Base-by-base conservation (phyloP, 2,113 vertebrate species). In the Hippocampus barbouri region DNA sequence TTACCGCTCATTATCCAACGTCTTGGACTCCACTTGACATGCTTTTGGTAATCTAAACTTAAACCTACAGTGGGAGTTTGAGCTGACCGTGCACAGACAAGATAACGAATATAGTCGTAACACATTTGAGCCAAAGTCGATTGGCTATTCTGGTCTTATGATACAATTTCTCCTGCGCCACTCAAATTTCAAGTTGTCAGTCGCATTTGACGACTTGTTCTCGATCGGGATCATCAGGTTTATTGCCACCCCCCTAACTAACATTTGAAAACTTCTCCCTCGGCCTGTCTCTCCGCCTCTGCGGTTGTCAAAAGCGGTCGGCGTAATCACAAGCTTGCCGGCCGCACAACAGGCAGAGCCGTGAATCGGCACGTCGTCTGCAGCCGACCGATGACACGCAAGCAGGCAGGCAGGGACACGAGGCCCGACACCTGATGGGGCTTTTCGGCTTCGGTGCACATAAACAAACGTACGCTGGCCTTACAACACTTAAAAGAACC, bases 1-100 rank as follows among this genome's bases (percentile, higher is more conserved):
- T 66, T 70, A 76, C 85, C 69, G 66, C 69, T 75, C 57, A 87
- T 87, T 80, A 86, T 68, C 70, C 73, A 45, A 66, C 8, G 21
- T 60, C 71, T 78, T 76, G 66, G 70, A 75, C 38, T 62, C 2
- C 10, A 2, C 34, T 27, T 51, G 1, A 10, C 34, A 61, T 81
- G 61, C 74, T 73, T 77, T 70, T 40, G 64, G 54, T 57, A 74
- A 73, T 75, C 77, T 81, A 85, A 84, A 83, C 56, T 72, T 68
- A 71, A 74, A 83, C 34, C 68, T 68, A 76, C 64, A 72, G 72
- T 38, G 66, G 27, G 20, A 68, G 2, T 61, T 74, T 8, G n/a
- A 47, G 51, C 57, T 56, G 71, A 63, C 18, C 25, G 16, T 18
- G 12, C 41, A 60, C 25, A 47, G 20, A 57, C 67, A 71, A 38